Evolutionary conservation across 2,113 vertebrate species (phyloP).

Genomic region (Abramis brama): DNA sequence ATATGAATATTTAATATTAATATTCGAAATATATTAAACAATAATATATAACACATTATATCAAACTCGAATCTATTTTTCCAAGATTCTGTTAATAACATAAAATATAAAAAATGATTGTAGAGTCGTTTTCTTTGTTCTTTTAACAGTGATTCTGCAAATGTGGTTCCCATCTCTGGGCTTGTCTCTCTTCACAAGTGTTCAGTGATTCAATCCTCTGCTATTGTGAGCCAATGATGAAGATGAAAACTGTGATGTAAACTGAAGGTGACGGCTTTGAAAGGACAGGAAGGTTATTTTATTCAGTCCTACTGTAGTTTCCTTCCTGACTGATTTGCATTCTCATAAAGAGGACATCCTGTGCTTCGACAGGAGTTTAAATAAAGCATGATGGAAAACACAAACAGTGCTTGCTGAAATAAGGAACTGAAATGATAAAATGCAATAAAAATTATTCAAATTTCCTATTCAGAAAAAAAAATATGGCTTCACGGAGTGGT

Average conservation of each 20-base stretch:
- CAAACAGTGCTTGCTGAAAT: slow-evolving; percentile 24
- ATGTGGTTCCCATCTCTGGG: neutral
- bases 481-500: neutral
- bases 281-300: slow-evolving; percentile 37
- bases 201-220: neutral
- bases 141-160: neutral
- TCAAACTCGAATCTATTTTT: neutral
- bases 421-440: neutral
- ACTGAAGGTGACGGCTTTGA: slow-evolving; percentile 16
- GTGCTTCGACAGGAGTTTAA: slow-evolving; percentile 43
- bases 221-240: neutral
- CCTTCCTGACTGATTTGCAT: slow-evolving; percentile 61
- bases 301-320: slow-evolving; percentile 60
- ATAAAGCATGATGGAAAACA: slow-evolving; percentile 6
- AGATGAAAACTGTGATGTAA: neutral
- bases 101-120: neutral
- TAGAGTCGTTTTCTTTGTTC: neutral
- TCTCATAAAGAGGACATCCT: slow-evolving; percentile 60
- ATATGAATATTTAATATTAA: neutral
- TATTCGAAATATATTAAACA: neutral
- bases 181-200: neutral
- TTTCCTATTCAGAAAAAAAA: neutral
- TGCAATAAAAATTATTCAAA: neutral
- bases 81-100: neutral
- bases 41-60: neutral